Base-by-base conservation (phyloP, 2,888 invertebrate genomes). In the Synanthedon vespiformis region DNA sequence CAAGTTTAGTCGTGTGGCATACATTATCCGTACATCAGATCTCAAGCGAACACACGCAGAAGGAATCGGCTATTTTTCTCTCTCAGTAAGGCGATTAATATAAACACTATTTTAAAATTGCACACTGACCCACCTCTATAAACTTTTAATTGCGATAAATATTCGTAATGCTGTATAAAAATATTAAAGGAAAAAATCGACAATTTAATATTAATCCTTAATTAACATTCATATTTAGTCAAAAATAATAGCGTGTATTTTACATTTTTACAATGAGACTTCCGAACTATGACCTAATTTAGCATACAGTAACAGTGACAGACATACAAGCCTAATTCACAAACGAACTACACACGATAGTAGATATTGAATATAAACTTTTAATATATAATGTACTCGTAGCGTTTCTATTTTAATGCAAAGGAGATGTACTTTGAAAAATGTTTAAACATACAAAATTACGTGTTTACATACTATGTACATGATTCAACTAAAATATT, bases 141-240 rank as follows among this genome's bases (percentile, higher is more conserved):
- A 81, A 85, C 80, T 81, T 85, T 85, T 82, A 84, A 84, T 85
- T 85, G 85, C 85, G 81, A 79, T 85, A 81, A 78, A 83, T 85
- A 85, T 77, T 76, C 80, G 78, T 83, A 81, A 84, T 84, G 84
- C 83, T 87, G 86, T 87, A 87, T 86, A 87, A 87, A 87, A 86
- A 87, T 86, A 86, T 84, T 86, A 86, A 87, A 87, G 84, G 77
- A 83, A 87, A 58, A 84, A 82, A 81, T 81, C 77, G 78, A 81
- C 78, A 80, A 79, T 52, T 78, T 77, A 78, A 72, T 80, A 77
- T 74, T 75, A 76, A 73, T 77, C 18, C 79, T 78, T 84, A 83
- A 69, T 74, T 82, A 84, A 82, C 82, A 82, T 83, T 79, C 75
- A 82, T 80, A 79, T 74, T n/a, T 66, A 78, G 73, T 72, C 70